phyloP scores from a whole-genome alignment of 2,888 invertebrate species.

The Pyralis farinalis region DNA sequence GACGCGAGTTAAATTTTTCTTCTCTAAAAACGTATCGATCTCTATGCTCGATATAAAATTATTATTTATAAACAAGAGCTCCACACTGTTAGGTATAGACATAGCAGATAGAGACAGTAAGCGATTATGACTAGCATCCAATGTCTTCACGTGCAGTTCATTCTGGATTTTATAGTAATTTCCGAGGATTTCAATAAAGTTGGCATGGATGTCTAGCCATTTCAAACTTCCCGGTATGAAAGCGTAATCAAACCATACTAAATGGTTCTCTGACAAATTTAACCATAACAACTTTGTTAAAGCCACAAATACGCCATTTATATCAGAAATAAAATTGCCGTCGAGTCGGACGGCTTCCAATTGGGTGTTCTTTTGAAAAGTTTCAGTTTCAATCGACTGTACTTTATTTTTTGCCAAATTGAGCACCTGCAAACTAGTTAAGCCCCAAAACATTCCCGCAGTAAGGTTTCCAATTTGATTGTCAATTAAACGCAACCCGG shows the following conservation, averaged over 20 bases:
- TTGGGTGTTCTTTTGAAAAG: constrained; percentile 91
- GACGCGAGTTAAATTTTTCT: constrained; percentile 90
- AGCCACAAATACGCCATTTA: constrained; percentile 94
- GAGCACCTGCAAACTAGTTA: constrained; percentile 90
- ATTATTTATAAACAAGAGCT: constrained; percentile 93
- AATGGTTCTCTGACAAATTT: constrained; percentile 94
- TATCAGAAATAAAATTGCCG: constrained; percentile 92
- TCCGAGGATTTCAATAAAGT: constrained; percentile 91
- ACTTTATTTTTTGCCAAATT: constrained; percentile 95
- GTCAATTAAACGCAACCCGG: constrained; percentile 92
- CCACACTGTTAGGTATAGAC: constrained; percentile 93
- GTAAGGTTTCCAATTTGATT: constrained; percentile 94
- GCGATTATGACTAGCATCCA: constrained; percentile 94
- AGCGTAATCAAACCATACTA: constrained; percentile 96
- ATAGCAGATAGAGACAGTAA: constrained; percentile 89
- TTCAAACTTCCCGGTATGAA: constrained; percentile 93
- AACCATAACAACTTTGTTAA: constrained; percentile 91
- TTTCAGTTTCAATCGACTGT: constrained; percentile 90
- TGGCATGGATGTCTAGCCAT: constrained; percentile 94
- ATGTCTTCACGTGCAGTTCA: constrained; percentile 88
- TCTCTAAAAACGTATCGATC: constrained; percentile 91
- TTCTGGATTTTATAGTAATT: constrained; percentile 94
- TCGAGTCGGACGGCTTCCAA: constrained; percentile 94
- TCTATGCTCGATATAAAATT: constrained; percentile 91
- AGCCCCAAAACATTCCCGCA: constrained; percentile 92